Evolutionary conservation across 2,888 invertebrate genomes (phyloP), one percentile per base, ranked within the genome.

Genomic region (Chalcis sispes): DNA sequence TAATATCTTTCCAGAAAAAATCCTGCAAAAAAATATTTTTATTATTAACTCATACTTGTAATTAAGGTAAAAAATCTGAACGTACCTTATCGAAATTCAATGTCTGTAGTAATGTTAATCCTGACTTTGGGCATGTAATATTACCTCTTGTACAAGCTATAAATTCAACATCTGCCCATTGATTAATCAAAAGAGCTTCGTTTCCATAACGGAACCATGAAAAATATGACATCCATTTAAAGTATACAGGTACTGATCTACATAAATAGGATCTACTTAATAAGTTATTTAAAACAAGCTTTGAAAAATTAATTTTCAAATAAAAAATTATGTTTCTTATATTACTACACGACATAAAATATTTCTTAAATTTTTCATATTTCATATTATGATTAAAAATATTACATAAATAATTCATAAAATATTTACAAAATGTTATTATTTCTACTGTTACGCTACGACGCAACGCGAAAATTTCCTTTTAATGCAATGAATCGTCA

Each of bases 141-240:
- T 94, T 95, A 80, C 92, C 92, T 72, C 92, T 89, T 0, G 93
- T 93, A 85, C 96, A 96, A 0, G 92, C 91, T 81, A 97, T 96
- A 82, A 91, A 90, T 4, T 93, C 93, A 13, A 97, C 92, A 56
- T 94, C 93, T 0, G 92, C 87, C 97, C 97, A 97, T 85, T 98
- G 97, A 90, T 97, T 97, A 72, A 97, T 92, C 67, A 95, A 90
- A 20, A 97, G 89, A 0, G 96, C 96, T 88, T 97, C 97, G 88
- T 96, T 96, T 32, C 96, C 96, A 88, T 96, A 97, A 72, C 95
- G 93, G 89, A 97, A 97, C 97, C 97, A 97, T 0, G 97, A 97
- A 15, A 97, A 89, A 88, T 96, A 95, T 0, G 95, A 95, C 78
- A 96, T 90, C 96, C 96, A 97, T 80, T 93, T 91, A 74, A 97